phyloP scores from a whole-genome alignment of 2,797 vertebrate species.

The Chelonia mydas region DNA sequence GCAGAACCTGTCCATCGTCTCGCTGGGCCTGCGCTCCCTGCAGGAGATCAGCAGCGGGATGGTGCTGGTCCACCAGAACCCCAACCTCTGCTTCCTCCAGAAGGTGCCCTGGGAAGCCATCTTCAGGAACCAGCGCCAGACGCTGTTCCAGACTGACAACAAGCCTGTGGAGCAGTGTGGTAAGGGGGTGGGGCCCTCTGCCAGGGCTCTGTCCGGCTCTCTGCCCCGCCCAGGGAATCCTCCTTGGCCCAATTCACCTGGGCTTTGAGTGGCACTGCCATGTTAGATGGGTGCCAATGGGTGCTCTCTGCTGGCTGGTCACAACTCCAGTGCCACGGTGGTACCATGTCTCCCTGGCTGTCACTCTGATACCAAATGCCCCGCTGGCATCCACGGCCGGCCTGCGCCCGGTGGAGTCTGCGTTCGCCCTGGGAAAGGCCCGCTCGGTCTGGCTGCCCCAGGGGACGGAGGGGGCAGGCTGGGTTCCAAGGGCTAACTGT shows the following conservation, averaged over 20 bases:
- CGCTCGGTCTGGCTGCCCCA: neutral
- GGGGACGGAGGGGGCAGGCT: neutral
- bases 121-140: slow-evolving; percentile 86
- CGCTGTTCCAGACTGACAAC: slow-evolving; percentile 86
- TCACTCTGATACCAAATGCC: neutral
- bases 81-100: slow-evolving; percentile 89
- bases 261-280: neutral
- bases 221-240: neutral
- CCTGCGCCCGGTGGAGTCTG: neutral
- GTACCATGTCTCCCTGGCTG: too few species aligned
- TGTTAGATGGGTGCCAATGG: neutral
- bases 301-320: neutral
- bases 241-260: neutral
- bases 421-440: neutral
- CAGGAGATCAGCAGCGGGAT: slow-evolving; percentile 92
- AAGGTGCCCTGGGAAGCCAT: slow-evolving; percentile 88
- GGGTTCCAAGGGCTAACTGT: neutral
- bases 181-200: slow-evolving; percentile 48
- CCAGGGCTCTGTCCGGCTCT: neutral
- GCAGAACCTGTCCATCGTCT: slow-evolving; percentile 87
- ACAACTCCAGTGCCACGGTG: neutral
- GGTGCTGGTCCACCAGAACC: slow-evolving; percentile 91
- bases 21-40: slow-evolving; percentile 90
- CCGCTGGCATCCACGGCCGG: neutral
- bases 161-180: slow-evolving; percentile 84